Evolutionary conservation across 2,113 vertebrate genomes (phyloP), one percentile per base, ranked within the genome.

Genomic region (Notechis scutatus): DNA sequence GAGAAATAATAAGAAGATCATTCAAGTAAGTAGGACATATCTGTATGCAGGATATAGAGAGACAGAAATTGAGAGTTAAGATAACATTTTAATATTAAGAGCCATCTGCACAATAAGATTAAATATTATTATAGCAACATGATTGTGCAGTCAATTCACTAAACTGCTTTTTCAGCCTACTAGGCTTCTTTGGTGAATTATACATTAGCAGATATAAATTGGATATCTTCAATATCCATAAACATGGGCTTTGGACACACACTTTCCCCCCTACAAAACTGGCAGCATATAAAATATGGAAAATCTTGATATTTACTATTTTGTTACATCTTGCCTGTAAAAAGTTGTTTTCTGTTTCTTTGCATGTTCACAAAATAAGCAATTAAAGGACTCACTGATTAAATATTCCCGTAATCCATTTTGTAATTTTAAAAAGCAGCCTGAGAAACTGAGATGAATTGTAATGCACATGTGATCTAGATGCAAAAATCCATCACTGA

Each of bases 361-460:
- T 93, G 42, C 90, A 95, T 96, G 91, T 94, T 91, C 89, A 90
- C 64, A 90, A 61, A 64, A 20, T 90, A 97, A 95, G 92, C 94
- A 97, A 96, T 97, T 96, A 97, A 96, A 96, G 87, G 93, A 93
- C 95, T 96, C 94, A 90, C 69, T 94, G 91, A 93, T 95, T 97
- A 97, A 97, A 97, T 95, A 97, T 93, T 96, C 0, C 74, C 20
- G 94, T 96, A 97, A 92, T 96, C 93, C 88, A 96, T 95, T 95
- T 91, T 90, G 45, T 94, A 91, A 93, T 90, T 96, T 97, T 96
- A 88, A 94, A 96, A 96, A 94, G 93, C 90, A 96, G 94, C 92
- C 18, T 42, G 59, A 52, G 87, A 96, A 90, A 94, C 92, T 95
- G 93, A 92, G 29, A 92, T 95, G 94, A 93, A 94, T 95, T 96